Conservation (phyloP, 30 jellyfish, hydroid and myxozoan species). For the Cassiopea xamachana region DNA sequence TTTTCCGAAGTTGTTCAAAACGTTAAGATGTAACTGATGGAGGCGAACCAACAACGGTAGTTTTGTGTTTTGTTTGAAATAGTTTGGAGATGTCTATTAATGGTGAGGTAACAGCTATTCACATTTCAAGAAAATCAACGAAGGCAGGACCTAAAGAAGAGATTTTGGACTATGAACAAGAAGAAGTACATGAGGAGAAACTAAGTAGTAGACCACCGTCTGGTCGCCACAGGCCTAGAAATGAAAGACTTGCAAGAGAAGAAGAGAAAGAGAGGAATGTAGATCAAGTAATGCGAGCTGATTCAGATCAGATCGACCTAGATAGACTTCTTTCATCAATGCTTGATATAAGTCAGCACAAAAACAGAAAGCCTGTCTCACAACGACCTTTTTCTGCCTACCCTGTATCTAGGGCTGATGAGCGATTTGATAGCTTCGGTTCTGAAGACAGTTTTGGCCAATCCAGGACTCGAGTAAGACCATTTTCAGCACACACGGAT, state of each 20-base stretch:
- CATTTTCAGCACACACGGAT: constrained; percentile 62
- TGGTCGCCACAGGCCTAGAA: constrained; percentile 37
- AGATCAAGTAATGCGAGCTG: constrained; percentile 73
- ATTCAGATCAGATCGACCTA: constrained; percentile 80
- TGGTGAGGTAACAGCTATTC: constrained; percentile 73
- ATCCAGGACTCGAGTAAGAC: constrained; percentile 39
- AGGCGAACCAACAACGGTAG: neutral
- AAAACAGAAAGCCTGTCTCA: neutral
- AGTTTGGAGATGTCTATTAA: constrained; percentile 43
- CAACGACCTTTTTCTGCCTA: constrained; percentile 71
- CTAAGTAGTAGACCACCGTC: constrained; percentile 37
- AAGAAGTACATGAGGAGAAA: constrained; percentile 25
- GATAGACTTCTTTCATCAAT: constrained; percentile 80
- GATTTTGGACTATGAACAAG: neutral
- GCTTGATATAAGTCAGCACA: constrained; percentile 66
- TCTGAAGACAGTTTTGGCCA: constrained; percentile 8
- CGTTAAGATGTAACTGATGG: neutral
- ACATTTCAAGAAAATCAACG: constrained; percentile 59
- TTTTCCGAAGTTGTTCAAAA: neutral
- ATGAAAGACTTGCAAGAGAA: constrained; percentile 12
- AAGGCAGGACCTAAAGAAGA: constrained; percentile 8
- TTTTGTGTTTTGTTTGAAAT: neutral
- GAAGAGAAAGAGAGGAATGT: neutral
- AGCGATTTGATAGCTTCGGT: constrained; percentile 25
- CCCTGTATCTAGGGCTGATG: constrained; percentile 8